Conservation (phyloP, 1,140 invertebrate genomes). For the Lepidurus packardi region DNA sequence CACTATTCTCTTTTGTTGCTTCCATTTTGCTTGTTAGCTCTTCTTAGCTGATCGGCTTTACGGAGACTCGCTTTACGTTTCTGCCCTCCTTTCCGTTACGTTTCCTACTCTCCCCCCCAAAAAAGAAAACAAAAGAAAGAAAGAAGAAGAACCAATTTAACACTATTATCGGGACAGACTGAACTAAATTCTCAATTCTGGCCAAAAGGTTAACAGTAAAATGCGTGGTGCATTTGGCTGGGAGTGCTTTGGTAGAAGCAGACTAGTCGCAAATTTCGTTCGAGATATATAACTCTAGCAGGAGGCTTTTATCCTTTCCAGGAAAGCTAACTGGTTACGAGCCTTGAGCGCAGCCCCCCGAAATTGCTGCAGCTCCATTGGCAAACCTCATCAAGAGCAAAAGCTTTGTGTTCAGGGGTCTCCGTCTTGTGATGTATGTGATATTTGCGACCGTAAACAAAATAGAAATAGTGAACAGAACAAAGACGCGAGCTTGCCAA, state of each 20-base stretch:
- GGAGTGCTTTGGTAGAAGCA: too few species aligned
- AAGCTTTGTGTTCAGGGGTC: neutral
- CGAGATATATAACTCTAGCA: too few species aligned
- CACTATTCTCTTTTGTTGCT: neutral
- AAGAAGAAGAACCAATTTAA: constrained; percentile 1
- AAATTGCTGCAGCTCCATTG: neutral
- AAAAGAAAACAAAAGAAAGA: neutral
- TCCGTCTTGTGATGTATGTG: neutral
- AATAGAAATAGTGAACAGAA: constrained; percentile 4
- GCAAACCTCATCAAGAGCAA: constrained; percentile 18
- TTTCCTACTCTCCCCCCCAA: neutral
- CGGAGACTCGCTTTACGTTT: neutral
- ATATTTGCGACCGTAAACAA: constrained; percentile 7
- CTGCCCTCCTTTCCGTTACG: neutral
- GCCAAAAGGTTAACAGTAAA: neutral
- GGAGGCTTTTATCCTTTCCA: neutral
- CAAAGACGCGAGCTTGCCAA: neutral
- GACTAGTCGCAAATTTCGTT: too few species aligned
- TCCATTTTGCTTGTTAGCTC: neutral
- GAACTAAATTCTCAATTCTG: neutral
- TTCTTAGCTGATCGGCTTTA: neutral
- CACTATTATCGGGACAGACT: neutral
- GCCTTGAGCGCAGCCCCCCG: neutral
- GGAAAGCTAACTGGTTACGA: neutral
- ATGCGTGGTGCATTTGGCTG: too few species aligned